phyloP scores from a whole-genome alignment of 2,888 invertebrate genomes.

The Rhagium mordax region DNA sequence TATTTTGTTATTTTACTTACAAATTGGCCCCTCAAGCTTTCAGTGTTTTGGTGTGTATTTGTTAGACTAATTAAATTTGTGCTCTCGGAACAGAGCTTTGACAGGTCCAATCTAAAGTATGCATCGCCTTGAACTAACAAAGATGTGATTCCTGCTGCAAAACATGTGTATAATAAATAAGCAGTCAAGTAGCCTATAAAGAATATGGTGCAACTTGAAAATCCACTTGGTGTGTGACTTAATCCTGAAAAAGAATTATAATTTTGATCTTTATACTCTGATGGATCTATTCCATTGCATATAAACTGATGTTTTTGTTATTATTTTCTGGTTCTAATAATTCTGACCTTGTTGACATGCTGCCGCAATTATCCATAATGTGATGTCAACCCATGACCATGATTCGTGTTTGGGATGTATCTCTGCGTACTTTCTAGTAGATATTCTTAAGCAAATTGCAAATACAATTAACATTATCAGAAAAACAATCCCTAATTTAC shows the following conservation, averaged over 20 bases:
- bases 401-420: background rate
- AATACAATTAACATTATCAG: background rate
- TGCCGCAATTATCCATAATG: background rate
- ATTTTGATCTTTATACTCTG: too few species aligned
- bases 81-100: background rate
- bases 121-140: background rate
- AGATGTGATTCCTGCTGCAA: background rate
- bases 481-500: background rate
- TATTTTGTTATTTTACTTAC: background rate
- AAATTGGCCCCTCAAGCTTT: background rate
- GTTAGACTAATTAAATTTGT: background rate
- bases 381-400: background rate
- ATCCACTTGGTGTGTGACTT: background rate
- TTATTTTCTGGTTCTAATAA: background rate
- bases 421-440: background rate
- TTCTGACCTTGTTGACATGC: background rate
- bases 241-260: background rate
- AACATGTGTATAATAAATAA: background rate
- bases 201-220: background rate
- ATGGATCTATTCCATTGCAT: too few species aligned
- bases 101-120: background rate
- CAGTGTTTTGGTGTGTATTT: background rate
- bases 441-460: background rate
- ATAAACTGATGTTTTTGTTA: too few species aligned
- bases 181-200: background rate